phyloP scores from a whole-genome alignment of 2,888 invertebrate genomes.

The Gnatocerus cornutus region DNA sequence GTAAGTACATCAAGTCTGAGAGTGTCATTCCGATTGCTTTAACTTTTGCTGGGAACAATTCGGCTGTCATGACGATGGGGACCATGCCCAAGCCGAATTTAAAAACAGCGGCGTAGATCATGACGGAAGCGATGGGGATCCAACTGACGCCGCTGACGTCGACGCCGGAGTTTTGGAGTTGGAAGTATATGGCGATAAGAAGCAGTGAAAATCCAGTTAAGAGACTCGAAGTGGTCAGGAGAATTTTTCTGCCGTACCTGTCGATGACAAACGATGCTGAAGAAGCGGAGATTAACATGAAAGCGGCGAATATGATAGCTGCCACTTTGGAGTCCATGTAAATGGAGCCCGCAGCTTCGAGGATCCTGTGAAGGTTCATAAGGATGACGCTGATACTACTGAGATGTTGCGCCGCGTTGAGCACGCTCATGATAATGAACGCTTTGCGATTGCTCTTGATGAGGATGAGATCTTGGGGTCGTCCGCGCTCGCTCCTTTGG shows the following conservation, averaged over 20 bases:
- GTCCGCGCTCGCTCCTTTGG: constrained; percentile 66
- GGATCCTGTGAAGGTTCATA: constrained; percentile 68
- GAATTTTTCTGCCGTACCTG: constrained; percentile 65
- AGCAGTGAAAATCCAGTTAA: constrained; percentile 64
- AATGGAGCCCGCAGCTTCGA: constrained; percentile 65
- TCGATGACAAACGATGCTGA: constrained; percentile 64
- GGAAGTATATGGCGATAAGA: constrained; percentile 65
- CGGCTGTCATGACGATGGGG: constrained; percentile 68
- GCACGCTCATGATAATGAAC: constrained; percentile 66
- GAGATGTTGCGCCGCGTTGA: constrained; percentile 68
- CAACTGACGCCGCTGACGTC: constrained; percentile 60
- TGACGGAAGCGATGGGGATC: constrained; percentile 65
- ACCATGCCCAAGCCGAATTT: constrained; percentile 67
- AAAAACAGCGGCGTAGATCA: constrained; percentile 66
- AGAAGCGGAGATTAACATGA: constrained; percentile 65
- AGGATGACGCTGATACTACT: constrained; percentile 69
- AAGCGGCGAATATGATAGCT: constrained; percentile 66
- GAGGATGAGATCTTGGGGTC: constrained; percentile 65
- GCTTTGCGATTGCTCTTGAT: constrained; percentile 68
- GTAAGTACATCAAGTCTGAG: constrained; percentile 66
- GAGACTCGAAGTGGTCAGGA: constrained; percentile 64
- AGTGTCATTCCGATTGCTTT: constrained; percentile 69
- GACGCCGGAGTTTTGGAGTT: constrained; percentile 60
- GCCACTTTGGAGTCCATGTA: constrained; percentile 62
- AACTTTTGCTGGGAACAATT: constrained; percentile 68